Conservation (phyloP, 2,113 vertebrate species). For the Barnardius zonarius region DNA sequence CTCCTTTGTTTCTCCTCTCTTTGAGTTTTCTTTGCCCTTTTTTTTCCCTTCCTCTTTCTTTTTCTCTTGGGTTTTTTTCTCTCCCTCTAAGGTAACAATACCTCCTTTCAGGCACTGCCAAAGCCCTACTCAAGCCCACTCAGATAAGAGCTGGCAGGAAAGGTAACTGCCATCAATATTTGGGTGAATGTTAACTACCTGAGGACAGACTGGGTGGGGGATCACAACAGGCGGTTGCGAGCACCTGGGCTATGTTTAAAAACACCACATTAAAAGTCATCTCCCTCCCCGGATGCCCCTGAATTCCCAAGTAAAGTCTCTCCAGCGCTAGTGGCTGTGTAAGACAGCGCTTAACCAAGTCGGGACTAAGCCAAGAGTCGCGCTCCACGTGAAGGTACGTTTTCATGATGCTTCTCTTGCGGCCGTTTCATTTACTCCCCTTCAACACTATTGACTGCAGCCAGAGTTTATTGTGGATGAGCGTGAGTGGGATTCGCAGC, state of each 20-base stretch:
- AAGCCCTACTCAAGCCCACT: slow-evolving; percentile 39
- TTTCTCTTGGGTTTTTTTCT: neutral
- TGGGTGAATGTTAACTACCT: slow-evolving; percentile 47
- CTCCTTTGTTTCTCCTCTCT: slow-evolving; percentile 69
- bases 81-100: slow-evolving; percentile 63
- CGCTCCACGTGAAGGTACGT: slow-evolving; percentile 28
- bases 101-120: slow-evolving; percentile 73
- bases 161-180: slow-evolving; percentile 64
- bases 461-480: neutral
- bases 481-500: neutral
- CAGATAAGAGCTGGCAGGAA: slow-evolving; percentile 69
- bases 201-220: slow-evolving; percentile 24
- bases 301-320: neutral
- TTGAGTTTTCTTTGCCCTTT: neutral
- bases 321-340: neutral
- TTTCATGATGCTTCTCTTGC: neutral
- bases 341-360: neutral
- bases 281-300: neutral
- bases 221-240: neutral
- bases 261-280: neutral
- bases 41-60: neutral
- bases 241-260: neutral
- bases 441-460: neutral
- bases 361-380: neutral
- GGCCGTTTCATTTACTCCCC: neutral